Evolutionary conservation across 2,797 vertebrate species (phyloP), one percentile per base, ranked within the genome.

Genomic region (Ciconia nigra): DNA sequence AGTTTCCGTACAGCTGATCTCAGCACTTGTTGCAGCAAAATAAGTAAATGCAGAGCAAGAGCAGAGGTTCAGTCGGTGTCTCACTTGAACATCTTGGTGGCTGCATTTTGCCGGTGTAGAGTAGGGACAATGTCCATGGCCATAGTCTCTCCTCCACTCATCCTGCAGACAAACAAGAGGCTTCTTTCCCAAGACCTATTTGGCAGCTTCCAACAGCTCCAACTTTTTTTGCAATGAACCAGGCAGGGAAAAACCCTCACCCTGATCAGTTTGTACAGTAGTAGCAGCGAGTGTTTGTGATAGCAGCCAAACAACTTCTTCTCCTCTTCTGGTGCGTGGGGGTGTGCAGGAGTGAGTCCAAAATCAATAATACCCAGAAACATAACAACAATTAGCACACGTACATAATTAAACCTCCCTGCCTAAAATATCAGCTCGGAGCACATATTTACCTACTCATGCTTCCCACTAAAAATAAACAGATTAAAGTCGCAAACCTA

Each of bases 381-480:
- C 46, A 90, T 5, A 81, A 91, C 67, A 95, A 42, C 77, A 90
- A 51, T 69, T 90, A 89, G 18, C 80, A 37, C 54, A 62, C 46
- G 15, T 11, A 46, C 22, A 15, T 80, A 70, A 74, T 87, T 91
- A 63, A 92, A 73, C 67, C 52, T 91, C 67, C 35, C 54, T 86
- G 82, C 76, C 79, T 81, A 83, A 96, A 96, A 89, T 90, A 92
- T 14, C 77, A 35, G 5, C 66, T 37, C 31, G 37, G 86, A 92
- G 73, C 72, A 44, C 7, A 1, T 86, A 86, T 84, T 89, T 87
- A 85, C 84, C 72, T 89, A 67, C 25, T 91, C 58, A 14, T 14
- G 59, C 63, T 92, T 94, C 89, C 94, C 83, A 74, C 84, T 85
- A 77, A 89, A 96, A 96, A 93, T 87, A 95, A 96, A 91, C 84